Evolutionary conservation across 1,140 invertebrate genomes (phyloP), one percentile per base, ranked within the genome.

Genomic region (Cephus cinctus): DNA sequence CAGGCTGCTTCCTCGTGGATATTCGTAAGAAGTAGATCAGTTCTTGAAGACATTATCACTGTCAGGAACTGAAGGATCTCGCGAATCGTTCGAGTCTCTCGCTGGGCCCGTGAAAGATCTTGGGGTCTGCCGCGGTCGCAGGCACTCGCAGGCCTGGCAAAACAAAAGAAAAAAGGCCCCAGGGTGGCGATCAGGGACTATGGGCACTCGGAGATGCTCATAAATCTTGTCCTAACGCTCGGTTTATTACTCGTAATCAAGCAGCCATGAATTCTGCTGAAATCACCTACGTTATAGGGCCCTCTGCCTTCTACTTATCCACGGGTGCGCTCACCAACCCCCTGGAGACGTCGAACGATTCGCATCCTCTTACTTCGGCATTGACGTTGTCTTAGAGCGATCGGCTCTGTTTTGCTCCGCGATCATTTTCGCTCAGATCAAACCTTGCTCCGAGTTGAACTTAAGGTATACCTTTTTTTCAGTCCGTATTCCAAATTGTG

Each of bases 171-270:
- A 58, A 52, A 53, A 49, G 50, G 61, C 57, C 65, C 54, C 54
- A 54, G 62, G 61, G 57, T 66, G 64, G 60, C 66, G 65, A 72
- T 72, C 69, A 60, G 59, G 47, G 53, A 62, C 66, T 62, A 70
- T 67, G 59, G 63, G 58, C 64, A 58, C 59, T 51, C 62, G 52
- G 43, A 21, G 58, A 59, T 57, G 60, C 60, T 70, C 70, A 69
- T 73, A 73, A 74, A 72, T 74, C 70, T 74, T 73, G 63, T 63
- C 65, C 60, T 74, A 73, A 74, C 68, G 70, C 61, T 54, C 55
- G 60, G 65, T 74, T 74, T 74, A 74, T 73, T 74, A 71, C 71
- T 74, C 60, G 65, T 69, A 74, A 74, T 74, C 70, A 74, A 74
- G 70, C 65, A 66, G 65, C 69, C 69, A 72, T 74, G 70, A 73